Conservation (phyloP, 2,113 vertebrate species). For the Chaetura pelagica region DNA sequence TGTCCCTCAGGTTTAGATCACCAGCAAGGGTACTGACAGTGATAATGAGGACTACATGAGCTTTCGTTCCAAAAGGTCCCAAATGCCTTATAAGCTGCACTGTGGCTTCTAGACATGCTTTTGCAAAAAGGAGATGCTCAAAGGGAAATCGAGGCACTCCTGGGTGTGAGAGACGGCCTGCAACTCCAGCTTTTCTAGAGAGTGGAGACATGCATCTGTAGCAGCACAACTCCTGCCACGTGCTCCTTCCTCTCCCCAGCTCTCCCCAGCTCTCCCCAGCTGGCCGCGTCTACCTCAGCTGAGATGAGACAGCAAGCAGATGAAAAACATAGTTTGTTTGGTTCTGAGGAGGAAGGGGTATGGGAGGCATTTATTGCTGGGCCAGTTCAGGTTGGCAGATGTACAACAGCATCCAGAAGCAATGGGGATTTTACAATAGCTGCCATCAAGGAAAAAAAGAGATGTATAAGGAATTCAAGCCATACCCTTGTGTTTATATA, state of each 20-base stretch:
- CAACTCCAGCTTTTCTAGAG: background rate
- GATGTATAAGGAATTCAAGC: background rate
- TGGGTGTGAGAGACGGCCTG: background rate
- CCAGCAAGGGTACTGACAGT: background rate
- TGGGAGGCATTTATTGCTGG: background rate
- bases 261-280: background rate
- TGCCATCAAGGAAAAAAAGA: background rate
- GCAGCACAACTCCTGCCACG: background rate
- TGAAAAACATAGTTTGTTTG: background rate
- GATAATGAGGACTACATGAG: accelerated
- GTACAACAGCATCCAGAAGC: background rate
- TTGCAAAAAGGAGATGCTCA: background rate
- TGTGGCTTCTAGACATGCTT: background rate
- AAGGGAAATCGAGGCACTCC: background rate
- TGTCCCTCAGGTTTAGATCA: background rate
- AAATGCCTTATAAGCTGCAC: background rate
- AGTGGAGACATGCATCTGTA: background rate
- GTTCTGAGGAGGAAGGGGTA: background rate
- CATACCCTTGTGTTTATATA: background rate
- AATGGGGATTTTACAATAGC: background rate
- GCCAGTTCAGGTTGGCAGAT: background rate
- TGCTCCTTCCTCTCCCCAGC: background rate
- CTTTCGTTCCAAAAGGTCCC: background rate
- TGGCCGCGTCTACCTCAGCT: background rate
- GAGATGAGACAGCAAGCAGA: background rate